Evolutionary conservation across 2,888 invertebrate genomes (phyloP), one percentile per base, ranked within the genome.

Genomic region (Plutella xylostella): DNA sequence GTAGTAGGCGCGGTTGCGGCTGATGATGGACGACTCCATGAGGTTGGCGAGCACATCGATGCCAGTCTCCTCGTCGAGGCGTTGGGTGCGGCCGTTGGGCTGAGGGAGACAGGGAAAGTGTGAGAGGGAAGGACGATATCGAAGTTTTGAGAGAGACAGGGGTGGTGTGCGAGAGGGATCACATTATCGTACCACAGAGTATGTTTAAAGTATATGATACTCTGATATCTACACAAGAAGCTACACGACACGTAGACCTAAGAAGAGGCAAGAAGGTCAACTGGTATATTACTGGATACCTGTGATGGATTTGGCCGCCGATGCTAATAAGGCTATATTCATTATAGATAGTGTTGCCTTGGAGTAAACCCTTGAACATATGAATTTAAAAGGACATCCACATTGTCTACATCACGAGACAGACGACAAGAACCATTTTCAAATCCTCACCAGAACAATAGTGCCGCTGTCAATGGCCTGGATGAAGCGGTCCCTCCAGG

Each of bases 11-110:
- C 86, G 76, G 74, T 93, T 93, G 4, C 87, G 87, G 38, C 92
- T 90, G 35, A 93, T 63, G 50, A 87, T 86, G 22, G 89, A 89
- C 0, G 92, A 85, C 69, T 94, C 94, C 63, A 94, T 78, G 55
- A 94, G 86, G 65, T 94, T 92, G 9, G 94, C 94, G 17, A 95
- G 78, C 7, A 88, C 74, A 58, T 95, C 92, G 54, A 94, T 93
- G 12, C 94, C 94, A 0, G 79, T 86, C 20, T 75, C 75, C 58
- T 92, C 92, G 38, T 88, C 88, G 20, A 94, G 63, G 0, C 68
- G 65, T 14, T 88, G 61, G 2, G 70, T 73, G 17, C 86, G 77
- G 0, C 89, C 90, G 45, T 84, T 76, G 9, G 86, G 85, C 90
- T 90, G 48, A 28, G 20, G 19, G n/a, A 19, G 38, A 39, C 20